Evolutionary conservation across 2,888 invertebrate species (phyloP), one percentile per base, ranked within the genome.

Genomic region (Phyllotreta striolata): DNA sequence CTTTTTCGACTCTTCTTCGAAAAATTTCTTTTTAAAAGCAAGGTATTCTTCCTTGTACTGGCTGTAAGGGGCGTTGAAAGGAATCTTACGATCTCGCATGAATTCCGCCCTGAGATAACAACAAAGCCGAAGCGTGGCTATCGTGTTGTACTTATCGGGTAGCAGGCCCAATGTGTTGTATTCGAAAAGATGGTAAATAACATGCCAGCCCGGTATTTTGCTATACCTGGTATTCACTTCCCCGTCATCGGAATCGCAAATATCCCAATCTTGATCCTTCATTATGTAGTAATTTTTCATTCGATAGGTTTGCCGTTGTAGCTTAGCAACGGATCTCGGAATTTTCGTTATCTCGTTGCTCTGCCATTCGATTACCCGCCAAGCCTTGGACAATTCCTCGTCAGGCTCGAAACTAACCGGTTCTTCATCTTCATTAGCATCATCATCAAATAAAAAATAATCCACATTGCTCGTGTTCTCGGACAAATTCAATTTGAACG

Each of bases 211-310:
- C n/a, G 73, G 73, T 38, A 72, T 62, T 54, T 64, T 62, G 34
- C 71, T 70, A 55, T 70, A 68, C 46, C 69, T 71, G 3, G 69
- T 69, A 44, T 70, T 72, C 49, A 69, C 71, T 47, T 73, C 72
- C 1, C 66, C 68, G 62, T 74, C 72, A 10, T 69, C 66, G 8
- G 41, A 10, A 60, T 73, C 72, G 13, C 61, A 69, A 12, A 74
- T 62, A 56, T 71, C 69, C 43, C 67, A 72, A 47, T 71, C 66
- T 37, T 63, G 56, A 24, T 38, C 55, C 57, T 65, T 66, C 60
- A 67, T 40, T 34, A 67, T 62, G n/a, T 59, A 39, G 44, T 69
- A 70, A 55, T 70, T 68, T 44, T 69, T 70, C 54, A 72, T 57
- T 1, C 66, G 59, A 44, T 69, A 72, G 35, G 40, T 56, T 37